Base-by-base conservation (phyloP, 2,797 vertebrate genomes). In the Molossus alvarezi region DNA sequence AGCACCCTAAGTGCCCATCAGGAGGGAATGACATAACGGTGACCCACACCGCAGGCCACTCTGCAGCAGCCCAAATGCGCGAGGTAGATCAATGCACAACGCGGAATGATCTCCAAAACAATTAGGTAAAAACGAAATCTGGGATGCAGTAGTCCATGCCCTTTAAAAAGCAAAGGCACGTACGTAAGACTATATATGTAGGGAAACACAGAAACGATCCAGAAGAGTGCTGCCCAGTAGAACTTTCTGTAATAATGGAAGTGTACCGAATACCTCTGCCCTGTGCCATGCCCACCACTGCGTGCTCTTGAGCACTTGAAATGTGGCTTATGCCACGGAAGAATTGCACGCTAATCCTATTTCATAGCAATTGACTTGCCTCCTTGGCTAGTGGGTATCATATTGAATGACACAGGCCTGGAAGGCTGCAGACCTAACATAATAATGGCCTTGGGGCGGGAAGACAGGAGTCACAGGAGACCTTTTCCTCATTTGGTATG, bases 231-330 rank as follows among this genome's bases (percentile, higher is more conserved):
- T 25, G 0, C 9, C 57, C 29, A 18, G 3, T 1, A 55, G 71
- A 73, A 64, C 12, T 9, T 29, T 9, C 12, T 18, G 0, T 57
- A 0, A 13, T 3, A 6, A 33, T 3, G 15, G 21, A 27, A 76
- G 17, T 6, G 41, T 45, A 45, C 41, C 5, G 41, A 45, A 6
- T 45, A 45, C 41, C 41, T 0, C 41, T 45, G 21, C 58, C 58
- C 8, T 20, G 10, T 17, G 37, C 62, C 2, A 0, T 0, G 3
- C 7, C 18, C 15, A 4, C 45, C 15, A 5, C 14, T 2, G 0
- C 1, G 0, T 1, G 8, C 6, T 12, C 8, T 1, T 53, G 58
- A 64, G 53, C 53, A 8, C 55, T 5, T 25, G 9, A 37, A 25
- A 20, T 4, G 17, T 2, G 3, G 37, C 18, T 21, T 15, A 1